These are phyloP conservation scores for Cheilosia soror DNA, from an alignment of 2,888 invertebrate genomes.

Conservation along the genomic window DNA sequence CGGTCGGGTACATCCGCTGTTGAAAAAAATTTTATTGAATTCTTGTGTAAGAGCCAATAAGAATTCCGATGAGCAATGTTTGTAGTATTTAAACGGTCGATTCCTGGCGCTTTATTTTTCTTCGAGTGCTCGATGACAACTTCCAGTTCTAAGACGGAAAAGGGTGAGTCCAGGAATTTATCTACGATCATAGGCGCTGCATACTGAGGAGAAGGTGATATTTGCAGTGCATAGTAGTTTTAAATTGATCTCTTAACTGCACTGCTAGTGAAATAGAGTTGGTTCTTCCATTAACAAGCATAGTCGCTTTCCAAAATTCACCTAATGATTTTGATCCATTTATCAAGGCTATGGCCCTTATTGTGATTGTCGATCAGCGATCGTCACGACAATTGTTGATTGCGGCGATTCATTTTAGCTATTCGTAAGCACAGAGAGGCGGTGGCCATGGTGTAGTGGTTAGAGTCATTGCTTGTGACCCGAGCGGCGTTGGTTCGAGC, in stretches of 20 bases:
- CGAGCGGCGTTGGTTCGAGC: too few species aligned
- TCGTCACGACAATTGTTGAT: too few species aligned
- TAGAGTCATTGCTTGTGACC: too few species aligned
- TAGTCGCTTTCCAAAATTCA: constrained; percentile 6
- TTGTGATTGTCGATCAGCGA: too few species aligned
- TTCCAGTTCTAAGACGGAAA: background rate
- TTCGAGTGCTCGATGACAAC: background rate
- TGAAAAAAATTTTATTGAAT: constrained; percentile 6
- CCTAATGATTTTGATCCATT: constrained; percentile 5
- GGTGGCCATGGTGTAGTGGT: too few species aligned
- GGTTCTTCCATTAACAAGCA: too few species aligned
- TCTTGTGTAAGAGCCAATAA: background rate
- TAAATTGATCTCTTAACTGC: background rate
- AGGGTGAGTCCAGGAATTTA: background rate
- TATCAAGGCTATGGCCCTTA: constrained; percentile 14
- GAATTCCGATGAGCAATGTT: constrained; percentile 7
- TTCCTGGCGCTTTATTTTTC: background rate
- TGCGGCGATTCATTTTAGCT: too few species aligned
- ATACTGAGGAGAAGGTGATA: background rate
- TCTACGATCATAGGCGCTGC: background rate
- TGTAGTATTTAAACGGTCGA: constrained; percentile 6
- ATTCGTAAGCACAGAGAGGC: too few species aligned
- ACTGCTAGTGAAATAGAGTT: background rate
- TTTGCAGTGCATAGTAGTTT: background rate
- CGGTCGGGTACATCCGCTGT: background rate